Evolutionary conservation across 1,140 invertebrate species (phyloP).

Genomic region (Diprion similis): DNA sequence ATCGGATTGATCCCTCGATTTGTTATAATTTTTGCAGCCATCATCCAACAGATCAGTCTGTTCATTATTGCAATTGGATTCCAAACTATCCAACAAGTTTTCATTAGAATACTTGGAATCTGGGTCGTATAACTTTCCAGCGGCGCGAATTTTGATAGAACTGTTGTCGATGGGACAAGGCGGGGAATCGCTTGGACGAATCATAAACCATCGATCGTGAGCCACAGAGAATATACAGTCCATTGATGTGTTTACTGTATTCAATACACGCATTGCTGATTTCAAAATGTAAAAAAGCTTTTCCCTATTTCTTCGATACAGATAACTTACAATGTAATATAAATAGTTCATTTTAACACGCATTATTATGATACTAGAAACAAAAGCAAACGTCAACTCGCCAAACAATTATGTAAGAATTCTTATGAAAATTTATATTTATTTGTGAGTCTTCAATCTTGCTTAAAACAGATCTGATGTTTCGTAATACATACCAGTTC

Average conservation of each 20-base stretch:
- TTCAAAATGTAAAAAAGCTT: conserved; percentile 4
- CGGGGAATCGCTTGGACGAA: conserved; percentile 38
- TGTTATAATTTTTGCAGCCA: neutral
- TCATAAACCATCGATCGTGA: conserved; percentile 45
- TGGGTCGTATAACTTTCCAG: conserved; percentile 46
- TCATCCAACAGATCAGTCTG: neutral
- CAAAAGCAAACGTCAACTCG: neutral
- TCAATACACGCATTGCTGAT: conserved; percentile 22
- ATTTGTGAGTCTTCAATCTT: neutral
- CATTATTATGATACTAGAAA: conserved; percentile 13
- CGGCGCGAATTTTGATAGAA: conserved; percentile 46
- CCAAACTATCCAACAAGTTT: conserved; percentile 21
- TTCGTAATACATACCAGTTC: conserved; percentile 50
- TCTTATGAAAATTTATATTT: neutral
- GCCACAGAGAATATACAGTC: conserved; percentile 46
- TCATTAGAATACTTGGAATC: conserved; percentile 34
- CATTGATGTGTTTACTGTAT: conserved; percentile 39
- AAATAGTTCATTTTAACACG: conserved; percentile 14
- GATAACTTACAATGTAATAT: neutral
- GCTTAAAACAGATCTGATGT: conserved; percentile 1
- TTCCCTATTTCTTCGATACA: neutral
- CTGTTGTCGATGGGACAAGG: conserved; percentile 46
- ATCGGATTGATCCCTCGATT: neutral
- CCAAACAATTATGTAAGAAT: neutral
- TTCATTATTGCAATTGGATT: neutral